Base-by-base conservation (phyloP, 2,797 vertebrate genomes). In the Caiman crocodilus region DNA sequence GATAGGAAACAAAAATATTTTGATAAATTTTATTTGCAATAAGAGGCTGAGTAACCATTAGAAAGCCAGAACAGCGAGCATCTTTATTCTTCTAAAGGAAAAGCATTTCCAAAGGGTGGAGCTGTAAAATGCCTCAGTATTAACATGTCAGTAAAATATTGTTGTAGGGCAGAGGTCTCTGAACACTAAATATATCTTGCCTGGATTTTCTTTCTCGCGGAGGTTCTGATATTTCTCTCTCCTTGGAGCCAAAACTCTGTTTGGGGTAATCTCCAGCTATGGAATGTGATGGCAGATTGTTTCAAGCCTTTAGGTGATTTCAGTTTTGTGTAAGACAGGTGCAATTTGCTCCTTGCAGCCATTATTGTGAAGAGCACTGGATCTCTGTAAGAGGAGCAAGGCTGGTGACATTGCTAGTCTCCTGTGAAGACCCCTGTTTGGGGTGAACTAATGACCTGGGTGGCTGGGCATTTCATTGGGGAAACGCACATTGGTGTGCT, bases 1-100 rank as follows among this genome's bases (percentile, higher is more conserved):
- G 95, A 95, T 89, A 96, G 89, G 93, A 96, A 97, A 96, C 82
- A 79, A 96, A 96, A 97, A 96, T 94, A 94, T 96, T 96, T 95
- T 91, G 82, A 95, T 88, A 90, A 94, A 90, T 91, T 64, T 91
- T 94, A 84, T 94, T 96, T 97, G 91, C 64, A 91, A 90, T 74
- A 86, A 57, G 85, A 82, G 82, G 76, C 82, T 0, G 67, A 92
- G 83, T 74, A 76, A 64, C 35, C 87, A 25, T 84, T 86, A 84
- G 84, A 94, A 95, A 95, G 85, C 13, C 0, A 0, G 35, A 85
- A 42, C 69, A 89, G 90, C 90, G 82, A 90, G 91, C 28, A 5
- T 87, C 87, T 90, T 90, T 94, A 42, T 56, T 92, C 20, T 57
- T 92, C 79, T 94, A 78, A 89, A 90, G 91, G 88, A 96, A 92